Evolutionary conservation across 2,888 invertebrate species (phyloP).

Genomic region (Drosophila meridiana): DNA sequence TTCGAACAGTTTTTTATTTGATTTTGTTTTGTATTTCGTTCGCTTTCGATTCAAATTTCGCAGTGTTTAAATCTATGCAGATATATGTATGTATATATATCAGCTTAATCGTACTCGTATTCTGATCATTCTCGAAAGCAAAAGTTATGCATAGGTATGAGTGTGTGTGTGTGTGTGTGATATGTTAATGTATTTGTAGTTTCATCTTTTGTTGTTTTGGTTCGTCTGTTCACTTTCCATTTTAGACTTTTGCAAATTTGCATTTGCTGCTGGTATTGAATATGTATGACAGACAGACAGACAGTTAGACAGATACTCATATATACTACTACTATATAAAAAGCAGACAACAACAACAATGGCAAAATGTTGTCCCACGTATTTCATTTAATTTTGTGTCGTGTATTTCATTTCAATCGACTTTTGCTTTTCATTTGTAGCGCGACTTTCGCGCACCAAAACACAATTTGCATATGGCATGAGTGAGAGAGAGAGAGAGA

Average conservation of each 20-base stretch:
- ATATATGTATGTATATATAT: conserved; percentile 3
- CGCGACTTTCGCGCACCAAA: conserved; percentile 68
- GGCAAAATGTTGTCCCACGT: conserved; percentile 69
- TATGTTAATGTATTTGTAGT: conserved; percentile 4
- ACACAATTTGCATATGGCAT: conserved; percentile 67
- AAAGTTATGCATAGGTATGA: conserved; percentile 46
- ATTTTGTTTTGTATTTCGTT: conserved; percentile 9
- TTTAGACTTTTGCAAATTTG: conserved; percentile 75
- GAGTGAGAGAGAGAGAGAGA: background rate
- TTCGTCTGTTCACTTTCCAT: conserved; percentile 72
- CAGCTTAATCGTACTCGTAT: conserved; percentile 8
- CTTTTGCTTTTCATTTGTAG: conserved; percentile 69
- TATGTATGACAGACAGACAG: conserved; percentile 62
- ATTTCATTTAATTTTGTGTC: conserved; percentile 76
- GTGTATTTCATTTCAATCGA: conserved; percentile 78
- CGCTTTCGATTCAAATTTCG: conserved; percentile 29
- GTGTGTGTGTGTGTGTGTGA: background rate
- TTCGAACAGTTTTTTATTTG: conserved; percentile 6
- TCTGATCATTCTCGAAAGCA: conserved; percentile 63
- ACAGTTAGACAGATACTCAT: background rate
- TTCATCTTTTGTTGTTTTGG: conserved; percentile 21
- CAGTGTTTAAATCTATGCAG: background rate
- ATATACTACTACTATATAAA: conserved; percentile 28
- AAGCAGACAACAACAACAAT: conserved; percentile 31
- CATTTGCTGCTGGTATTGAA: conserved; percentile 75